Evolutionary conservation across 2,797 vertebrate genomes (phyloP).

Genomic region (Enteromius paludinosus): DNA sequence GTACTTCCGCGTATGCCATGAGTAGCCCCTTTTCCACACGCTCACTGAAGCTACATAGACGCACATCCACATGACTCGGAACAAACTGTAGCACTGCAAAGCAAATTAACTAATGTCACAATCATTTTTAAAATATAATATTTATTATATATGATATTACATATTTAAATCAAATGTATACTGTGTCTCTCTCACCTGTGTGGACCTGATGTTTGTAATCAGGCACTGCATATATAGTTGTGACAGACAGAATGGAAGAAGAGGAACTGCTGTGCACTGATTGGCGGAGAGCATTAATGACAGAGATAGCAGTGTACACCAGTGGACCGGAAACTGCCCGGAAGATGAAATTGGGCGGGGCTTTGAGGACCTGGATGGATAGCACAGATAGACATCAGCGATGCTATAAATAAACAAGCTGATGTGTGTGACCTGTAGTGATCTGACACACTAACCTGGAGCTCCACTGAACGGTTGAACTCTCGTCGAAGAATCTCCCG

Average conservation of each 20-base stretch:
- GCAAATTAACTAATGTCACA: constrained; percentile 12
- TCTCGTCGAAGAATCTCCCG: constrained; percentile 85
- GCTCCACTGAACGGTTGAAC: constrained; percentile 89
- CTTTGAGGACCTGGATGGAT: constrained; percentile 83
- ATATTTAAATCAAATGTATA: background rate
- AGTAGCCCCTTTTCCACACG: constrained; percentile 87
- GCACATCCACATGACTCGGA: constrained; percentile 85
- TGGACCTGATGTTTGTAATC: constrained; percentile 88
- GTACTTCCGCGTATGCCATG: constrained; percentile 84
- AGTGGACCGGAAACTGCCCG: constrained; percentile 90
- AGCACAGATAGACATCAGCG: constrained; percentile 10
- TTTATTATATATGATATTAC: background rate
- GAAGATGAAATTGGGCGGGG: constrained; percentile 88
- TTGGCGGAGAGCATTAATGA: constrained; percentile 87
- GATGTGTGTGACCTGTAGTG: constrained; percentile 5
- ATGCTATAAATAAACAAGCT: background rate
- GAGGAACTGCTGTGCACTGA: constrained; percentile 72
- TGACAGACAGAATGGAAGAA: constrained; percentile 78
- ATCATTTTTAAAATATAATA: background rate
- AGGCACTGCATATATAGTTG: constrained; percentile 80
- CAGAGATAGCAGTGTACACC: constrained; percentile 90
- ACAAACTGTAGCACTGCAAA: constrained; percentile 93
- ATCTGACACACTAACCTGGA: constrained; percentile 84
- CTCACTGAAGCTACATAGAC: constrained; percentile 91
- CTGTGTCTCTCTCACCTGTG: constrained; percentile 78